These are phyloP conservation scores for Tringa solitaria DNA, from an alignment of 2,113 vertebrate genomes.

Conservation along the genomic window DNA sequence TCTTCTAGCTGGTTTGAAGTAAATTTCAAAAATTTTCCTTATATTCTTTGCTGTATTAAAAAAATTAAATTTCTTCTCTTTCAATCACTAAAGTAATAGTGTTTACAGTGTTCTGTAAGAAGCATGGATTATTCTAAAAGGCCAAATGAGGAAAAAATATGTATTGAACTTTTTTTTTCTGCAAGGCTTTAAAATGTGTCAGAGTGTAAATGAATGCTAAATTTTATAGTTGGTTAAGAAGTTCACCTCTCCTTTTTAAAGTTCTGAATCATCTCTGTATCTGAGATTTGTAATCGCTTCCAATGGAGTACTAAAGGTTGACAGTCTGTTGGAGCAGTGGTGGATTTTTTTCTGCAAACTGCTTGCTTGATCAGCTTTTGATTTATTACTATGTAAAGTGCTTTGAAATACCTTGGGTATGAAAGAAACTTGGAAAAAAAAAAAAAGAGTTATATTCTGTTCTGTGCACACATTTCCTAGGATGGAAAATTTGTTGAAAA, in stretches of 20 bases:
- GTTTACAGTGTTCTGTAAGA: background rate
- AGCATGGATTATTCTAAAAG: background rate
- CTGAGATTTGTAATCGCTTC: background rate
- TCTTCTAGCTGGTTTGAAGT: background rate
- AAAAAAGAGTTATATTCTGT: background rate
- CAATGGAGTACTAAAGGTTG: background rate
- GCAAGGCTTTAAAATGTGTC: background rate
- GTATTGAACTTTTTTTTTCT: background rate
- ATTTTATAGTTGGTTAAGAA: background rate
- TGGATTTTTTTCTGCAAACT: background rate
- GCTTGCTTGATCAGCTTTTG: background rate
- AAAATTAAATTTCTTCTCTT: background rate
- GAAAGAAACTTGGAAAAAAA: background rate
- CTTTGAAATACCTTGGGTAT: background rate
- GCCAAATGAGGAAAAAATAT: background rate
- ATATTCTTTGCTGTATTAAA: background rate
- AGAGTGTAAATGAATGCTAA: background rate
- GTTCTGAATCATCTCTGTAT: background rate
- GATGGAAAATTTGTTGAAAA: background rate
- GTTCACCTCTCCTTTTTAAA: background rate
- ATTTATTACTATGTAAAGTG: background rate
- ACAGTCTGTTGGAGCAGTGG: background rate
- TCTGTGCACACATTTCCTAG: background rate
- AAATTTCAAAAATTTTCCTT: background rate
- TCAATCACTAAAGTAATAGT: background rate